Conservation (phyloP, 2,888 invertebrate species). For the Pyrochroa serraticornis region DNA sequence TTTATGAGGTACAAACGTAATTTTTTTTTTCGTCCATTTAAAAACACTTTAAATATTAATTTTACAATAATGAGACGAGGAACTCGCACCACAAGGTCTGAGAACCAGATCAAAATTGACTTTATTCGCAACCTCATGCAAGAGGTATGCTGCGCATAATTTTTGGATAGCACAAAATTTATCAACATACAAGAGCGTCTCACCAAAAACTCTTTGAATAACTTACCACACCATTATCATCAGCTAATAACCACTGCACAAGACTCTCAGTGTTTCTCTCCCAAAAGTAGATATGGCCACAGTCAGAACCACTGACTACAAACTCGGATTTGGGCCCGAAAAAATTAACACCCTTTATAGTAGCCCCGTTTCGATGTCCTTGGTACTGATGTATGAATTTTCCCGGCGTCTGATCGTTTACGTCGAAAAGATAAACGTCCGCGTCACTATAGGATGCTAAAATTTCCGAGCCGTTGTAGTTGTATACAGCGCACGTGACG, state of each 20-base stretch:
- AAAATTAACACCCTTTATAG: conserved; percentile 87
- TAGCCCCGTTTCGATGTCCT: conserved; percentile 71
- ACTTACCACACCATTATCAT: conserved; percentile 82
- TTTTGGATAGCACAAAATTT: too few relatives aligned
- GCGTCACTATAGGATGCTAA: conserved; percentile 94
- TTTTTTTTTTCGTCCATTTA: too few relatives aligned
- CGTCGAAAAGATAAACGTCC: conserved; percentile 87
- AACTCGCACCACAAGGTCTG: too few relatives aligned
- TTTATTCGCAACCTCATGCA: too few relatives aligned
- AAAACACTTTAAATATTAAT: too few relatives aligned
- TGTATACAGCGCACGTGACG: conserved; percentile 90
- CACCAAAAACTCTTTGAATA: too few relatives aligned
- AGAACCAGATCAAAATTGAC: too few relatives aligned
- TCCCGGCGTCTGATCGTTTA: conserved; percentile 60
- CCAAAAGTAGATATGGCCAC: conserved; percentile 89
- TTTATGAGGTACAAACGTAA: too few relatives aligned
- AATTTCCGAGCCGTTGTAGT: conserved; percentile 88
- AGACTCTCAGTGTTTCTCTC: conserved; percentile 86
- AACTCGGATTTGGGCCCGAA: conserved; percentile 92
- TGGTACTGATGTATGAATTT: conserved; percentile 62
- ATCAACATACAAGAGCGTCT: too few relatives aligned
- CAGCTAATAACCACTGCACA: conserved; percentile 86
- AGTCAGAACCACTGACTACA: conserved; percentile 92
- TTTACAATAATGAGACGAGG: too few relatives aligned
- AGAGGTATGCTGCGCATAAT: too few relatives aligned